Percentiles rank a stretch among this genome's conserved stretches.
Conservation (phyloP, 2,888 invertebrate genomes). For the Eupithecia pulchellata region DNA sequence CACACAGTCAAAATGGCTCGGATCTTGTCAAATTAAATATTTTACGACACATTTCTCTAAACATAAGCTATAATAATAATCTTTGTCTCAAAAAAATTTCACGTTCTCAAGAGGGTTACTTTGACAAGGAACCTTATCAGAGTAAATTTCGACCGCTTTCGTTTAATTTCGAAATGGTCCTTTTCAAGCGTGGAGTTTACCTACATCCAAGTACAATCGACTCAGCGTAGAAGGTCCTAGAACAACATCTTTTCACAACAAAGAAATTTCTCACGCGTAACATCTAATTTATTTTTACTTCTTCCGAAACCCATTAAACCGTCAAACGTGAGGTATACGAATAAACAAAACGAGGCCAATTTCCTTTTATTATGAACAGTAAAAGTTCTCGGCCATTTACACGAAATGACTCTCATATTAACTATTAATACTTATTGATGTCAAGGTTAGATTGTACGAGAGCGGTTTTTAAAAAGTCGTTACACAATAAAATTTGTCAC, state of each 20-base stretch:
- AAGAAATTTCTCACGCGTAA: constrained; percentile 7
- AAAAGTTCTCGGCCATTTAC: constrained; percentile 34
- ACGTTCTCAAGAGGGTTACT: no score
- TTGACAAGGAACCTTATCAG: not conserved
- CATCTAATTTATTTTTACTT: constrained; percentile 20
- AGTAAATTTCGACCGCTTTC: not conserved
- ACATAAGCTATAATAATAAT: no score
- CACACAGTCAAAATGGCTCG: no score
- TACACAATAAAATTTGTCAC: not conserved
- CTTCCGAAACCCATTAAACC: constrained; percentile 25
- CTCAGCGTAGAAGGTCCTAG: not conserved
- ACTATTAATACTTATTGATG: constrained; percentile 26
- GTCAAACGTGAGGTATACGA: constrained; percentile 35
- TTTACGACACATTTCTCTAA: no score
- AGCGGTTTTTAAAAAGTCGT: not conserved
- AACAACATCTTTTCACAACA: constrained; percentile 5
- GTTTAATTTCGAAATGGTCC: not conserved
- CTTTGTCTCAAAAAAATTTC: no score
- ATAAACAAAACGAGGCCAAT: constrained; percentile 46
- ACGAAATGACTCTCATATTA: constrained; percentile 28
- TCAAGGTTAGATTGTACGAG: constrained; percentile 26
- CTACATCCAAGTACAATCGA: not conserved
- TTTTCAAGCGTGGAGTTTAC: not conserved
- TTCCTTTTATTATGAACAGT: constrained; percentile 41
- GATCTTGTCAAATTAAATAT: no score